Base-by-base conservation (phyloP, 2,888 invertebrate species). In the Gymnosoma rotundatum region DNA sequence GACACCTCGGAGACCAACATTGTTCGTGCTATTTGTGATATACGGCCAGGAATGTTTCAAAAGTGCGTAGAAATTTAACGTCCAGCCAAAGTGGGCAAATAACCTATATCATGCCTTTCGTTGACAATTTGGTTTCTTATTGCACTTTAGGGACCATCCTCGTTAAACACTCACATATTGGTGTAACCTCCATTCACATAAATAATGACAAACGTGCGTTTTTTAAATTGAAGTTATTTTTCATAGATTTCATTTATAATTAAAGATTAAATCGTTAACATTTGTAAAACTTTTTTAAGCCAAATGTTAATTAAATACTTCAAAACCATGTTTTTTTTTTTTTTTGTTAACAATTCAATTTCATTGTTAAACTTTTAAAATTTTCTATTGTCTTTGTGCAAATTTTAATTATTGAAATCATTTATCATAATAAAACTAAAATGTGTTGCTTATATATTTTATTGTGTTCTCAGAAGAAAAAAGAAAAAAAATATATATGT, bases 171-270 rank as follows among this genome's bases (percentile, higher is more conserved):
- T 52, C 3, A 18, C 1, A 7, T 52, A 16, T 52, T 7, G 7
- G 25, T 25, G 21, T 25, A 2, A 25, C 10, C 21, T 16, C 56
- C 20, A 12, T 20, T 32, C 32, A 32, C 32, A 45, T 45, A 72
- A 72, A 72, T 70, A 58, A 60, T 72, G 25, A 48, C 10, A 72
- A 72, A 72, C 42, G 74, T 74, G 64, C 32, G 56, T 56, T 64
- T 63, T 38, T 48, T 32, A 50, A 18, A 52, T 20, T 20, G 6
- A 52, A 66, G 2, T n/a, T 32, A 36, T 56, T 42, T 63, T 64
- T 56, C n/a, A 20, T 18, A 14, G 3, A 60, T 56, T 42, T 36
- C 18, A 52, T 50, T 70, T 18, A 7, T 25, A 42, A 32, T 16
- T 56, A n/a, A 12, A 64, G 42, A 63, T 74, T 32, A 32, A 32